Evolutionary conservation across 2,113 vertebrate species (phyloP), one percentile per base, ranked within the genome.

Genomic region (Brachirus orientalis): DNA sequence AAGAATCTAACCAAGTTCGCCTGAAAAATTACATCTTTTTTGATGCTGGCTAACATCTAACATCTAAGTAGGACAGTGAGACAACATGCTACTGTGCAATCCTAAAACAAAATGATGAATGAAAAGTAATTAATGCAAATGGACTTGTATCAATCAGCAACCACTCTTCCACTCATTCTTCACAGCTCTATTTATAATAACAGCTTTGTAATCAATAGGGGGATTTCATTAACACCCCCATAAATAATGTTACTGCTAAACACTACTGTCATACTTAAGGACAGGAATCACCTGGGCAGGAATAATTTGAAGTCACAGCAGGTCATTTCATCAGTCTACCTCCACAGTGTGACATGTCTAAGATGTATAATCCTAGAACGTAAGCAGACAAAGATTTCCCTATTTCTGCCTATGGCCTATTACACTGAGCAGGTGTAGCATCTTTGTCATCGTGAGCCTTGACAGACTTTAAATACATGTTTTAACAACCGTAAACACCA

Each of bases 341-440:
- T 72, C 37, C 18, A 58, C 61, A 45, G 46, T 22, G 59, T 62
- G 51, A 62, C 76, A 52, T 66, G 36, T 66, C 40, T 67, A 43
- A 82, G 16, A 76, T 44, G 65, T 77, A 53, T 82, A 83, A 85
- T 85, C 77, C 77, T 64, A 70, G 83, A 75, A 84, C 72, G 74
- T 54, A 35, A 48, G 47, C 74, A 85, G 77, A 89, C 87, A 87
- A 89, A 80, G 86, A 69, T 81, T 75, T 73, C 62, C 50, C 44
- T 70, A 55, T 43, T 67, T 70, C 77, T 67, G 72, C 60, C 28
- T 7, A 36, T 58, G 84, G 77, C 83, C 77, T 77, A 3, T 60
- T 59, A 50, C 66, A 53, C 36, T 12, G 63, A 78, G 66, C 80
- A 83, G 79, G 79, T 86, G 74, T 73, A 83, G 77, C 75, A 72